Evolutionary conservation across 2,888 invertebrate species (phyloP).

Genomic region (Xestia c-nigrum): DNA sequence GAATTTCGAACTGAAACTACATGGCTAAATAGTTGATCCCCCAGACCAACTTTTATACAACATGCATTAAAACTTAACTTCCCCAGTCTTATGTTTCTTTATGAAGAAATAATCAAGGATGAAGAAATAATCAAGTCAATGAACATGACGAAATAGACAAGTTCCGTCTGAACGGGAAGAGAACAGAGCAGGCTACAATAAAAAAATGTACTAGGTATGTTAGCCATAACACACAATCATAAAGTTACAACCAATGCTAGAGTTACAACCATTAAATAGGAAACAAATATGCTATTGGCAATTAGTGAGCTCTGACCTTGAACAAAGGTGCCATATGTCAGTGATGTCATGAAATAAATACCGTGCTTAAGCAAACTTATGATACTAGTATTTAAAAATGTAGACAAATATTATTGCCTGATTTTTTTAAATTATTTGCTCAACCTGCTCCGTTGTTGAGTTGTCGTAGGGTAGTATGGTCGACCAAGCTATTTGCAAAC

Average conservation of each 20-base stretch:
- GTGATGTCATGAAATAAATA: slow-evolving; percentile 54
- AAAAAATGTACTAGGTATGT: too few species aligned
- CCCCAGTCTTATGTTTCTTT: background rate
- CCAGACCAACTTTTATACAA: background rate
- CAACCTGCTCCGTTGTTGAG: background rate
- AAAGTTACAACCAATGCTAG: slow-evolving; percentile 5
- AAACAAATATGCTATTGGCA: slow-evolving; percentile 47
- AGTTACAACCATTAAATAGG: slow-evolving; percentile 32
- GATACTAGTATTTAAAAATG: slow-evolving; percentile 18
- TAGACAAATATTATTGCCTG: background rate
- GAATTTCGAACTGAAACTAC: background rate
- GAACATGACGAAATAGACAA: too few species aligned
- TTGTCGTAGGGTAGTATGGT: background rate
- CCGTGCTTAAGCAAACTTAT: slow-evolving; percentile 9
- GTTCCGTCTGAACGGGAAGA: too few species aligned
- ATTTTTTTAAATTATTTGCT: background rate
- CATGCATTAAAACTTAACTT: background rate
- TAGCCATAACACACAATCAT: slow-evolving; percentile 4
- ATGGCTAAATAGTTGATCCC: background rate
- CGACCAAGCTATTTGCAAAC: too few species aligned
- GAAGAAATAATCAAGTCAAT: background rate
- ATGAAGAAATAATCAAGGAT: background rate
- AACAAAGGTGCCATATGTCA: slow-evolving; percentile 37
- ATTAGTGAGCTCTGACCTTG: slow-evolving; percentile 48
- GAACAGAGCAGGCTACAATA: too few species aligned